Evolutionary conservation across 2,113 vertebrate species (phyloP).

Genomic region (Phasianus colchicus): DNA sequence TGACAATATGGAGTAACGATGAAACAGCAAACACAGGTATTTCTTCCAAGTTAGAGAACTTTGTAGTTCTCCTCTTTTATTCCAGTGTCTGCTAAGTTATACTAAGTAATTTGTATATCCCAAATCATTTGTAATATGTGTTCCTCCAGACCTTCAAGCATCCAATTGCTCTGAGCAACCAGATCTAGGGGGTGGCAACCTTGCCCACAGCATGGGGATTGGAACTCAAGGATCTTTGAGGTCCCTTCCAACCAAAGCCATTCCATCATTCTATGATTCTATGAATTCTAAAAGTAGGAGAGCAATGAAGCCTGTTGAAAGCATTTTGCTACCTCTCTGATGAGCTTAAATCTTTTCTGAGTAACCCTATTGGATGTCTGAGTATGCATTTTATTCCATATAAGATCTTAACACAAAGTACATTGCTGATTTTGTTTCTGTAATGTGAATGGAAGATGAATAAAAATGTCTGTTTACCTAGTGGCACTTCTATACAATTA

Average conservation of each 20-base stretch:
- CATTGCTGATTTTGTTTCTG: background rate
- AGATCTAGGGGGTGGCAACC: no score
- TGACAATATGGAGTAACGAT: background rate
- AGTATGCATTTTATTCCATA: background rate
- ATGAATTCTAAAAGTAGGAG: background rate
- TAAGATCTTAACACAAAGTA: background rate
- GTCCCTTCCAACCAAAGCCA: no score
- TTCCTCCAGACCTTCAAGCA: background rate
- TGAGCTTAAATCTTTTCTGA: background rate
- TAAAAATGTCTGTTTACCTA: background rate
- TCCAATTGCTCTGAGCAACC: background rate
- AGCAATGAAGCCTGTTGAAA: background rate
- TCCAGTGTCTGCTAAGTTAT: background rate
- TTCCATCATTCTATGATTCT: no score
- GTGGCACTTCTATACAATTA: background rate
- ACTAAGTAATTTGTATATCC: background rate
- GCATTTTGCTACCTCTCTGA: background rate
- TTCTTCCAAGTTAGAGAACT: background rate
- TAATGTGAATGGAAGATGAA: background rate
- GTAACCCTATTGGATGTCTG: background rate
- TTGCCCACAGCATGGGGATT: no score
- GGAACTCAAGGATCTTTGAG: no score
- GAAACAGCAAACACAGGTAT: background rate
- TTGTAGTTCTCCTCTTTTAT: background rate
- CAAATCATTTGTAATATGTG: background rate